Conservation (phyloP, 2,888 invertebrate species). For the Lycia hirtaria region DNA sequence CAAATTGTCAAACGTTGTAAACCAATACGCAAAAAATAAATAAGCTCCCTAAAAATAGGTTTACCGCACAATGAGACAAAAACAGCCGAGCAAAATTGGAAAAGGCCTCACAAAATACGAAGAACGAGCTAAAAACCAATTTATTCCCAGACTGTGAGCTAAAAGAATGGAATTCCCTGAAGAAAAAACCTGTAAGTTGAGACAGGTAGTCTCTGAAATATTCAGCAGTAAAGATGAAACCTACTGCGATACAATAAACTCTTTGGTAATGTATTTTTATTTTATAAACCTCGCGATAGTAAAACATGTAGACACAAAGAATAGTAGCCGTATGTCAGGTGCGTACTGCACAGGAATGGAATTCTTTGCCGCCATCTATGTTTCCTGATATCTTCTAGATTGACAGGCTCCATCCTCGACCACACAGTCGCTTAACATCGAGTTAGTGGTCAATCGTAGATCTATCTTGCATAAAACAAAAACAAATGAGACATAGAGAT, state of each 20-base stretch:
- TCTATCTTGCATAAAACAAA: no score
- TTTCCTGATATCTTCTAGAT: no score
- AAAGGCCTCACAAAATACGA: constrained; percentile 6
- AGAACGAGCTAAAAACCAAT: constrained; percentile 21
- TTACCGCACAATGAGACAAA: constrained; percentile 9
- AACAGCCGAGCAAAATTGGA: constrained; percentile 12
- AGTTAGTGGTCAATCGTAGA: no score
- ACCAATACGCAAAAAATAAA: background rate
- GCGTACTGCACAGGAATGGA: no score
- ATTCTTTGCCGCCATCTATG: no score
- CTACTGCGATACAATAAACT: background rate
- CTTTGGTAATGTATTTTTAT: background rate
- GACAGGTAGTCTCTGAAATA: constrained; percentile 17
- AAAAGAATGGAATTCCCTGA: constrained; percentile 20
- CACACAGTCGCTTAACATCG: no score
- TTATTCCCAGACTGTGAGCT: constrained; percentile 19
- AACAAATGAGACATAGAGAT: no score
- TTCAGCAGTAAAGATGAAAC: background rate
- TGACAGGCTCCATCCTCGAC: no score
- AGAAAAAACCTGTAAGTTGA: constrained; percentile 11
- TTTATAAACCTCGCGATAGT: background rate
- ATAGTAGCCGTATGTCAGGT: no score
- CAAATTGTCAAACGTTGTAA: background rate
- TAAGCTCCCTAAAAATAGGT: background rate
- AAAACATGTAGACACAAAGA: no score